phyloP scores from a whole-genome alignment of 2,113 vertebrate genomes.

The Cottus gobio region DNA sequence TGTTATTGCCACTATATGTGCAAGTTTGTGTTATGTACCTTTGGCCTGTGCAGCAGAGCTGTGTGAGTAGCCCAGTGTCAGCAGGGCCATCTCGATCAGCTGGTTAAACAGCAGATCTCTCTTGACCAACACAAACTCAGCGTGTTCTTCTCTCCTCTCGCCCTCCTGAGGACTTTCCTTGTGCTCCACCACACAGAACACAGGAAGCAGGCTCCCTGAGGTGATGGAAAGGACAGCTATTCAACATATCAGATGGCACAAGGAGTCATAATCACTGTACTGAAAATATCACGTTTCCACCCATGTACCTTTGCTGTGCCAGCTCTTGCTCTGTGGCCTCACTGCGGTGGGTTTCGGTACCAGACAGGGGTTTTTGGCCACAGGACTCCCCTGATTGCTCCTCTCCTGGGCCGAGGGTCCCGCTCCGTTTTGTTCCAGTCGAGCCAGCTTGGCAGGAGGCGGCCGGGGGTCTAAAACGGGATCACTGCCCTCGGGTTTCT shows the following conservation, averaged over 20 bases:
- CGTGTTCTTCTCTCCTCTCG: slow-evolving; percentile 93
- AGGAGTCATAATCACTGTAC: not conserved
- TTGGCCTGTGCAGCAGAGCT: slow-evolving; percentile 97
- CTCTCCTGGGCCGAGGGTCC: slow-evolving; percentile 84
- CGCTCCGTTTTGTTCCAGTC: slow-evolving; percentile 93
- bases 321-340: slow-evolving; percentile 89
- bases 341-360: slow-evolving; percentile 86
- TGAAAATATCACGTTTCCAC: slow-evolving; percentile 1
- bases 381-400: slow-evolving; percentile 91
- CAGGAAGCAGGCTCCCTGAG: slow-evolving; percentile 97
- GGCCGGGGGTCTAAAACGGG: slow-evolving; percentile 89
- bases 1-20: not conserved
- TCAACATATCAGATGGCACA: slow-evolving; percentile 10
- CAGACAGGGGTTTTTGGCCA: slow-evolving; percentile 88
- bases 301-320: slow-evolving; percentile 91
- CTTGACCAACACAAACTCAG: slow-evolving; percentile 96
- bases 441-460: slow-evolving; percentile 94
- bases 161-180: slow-evolving; percentile 90
- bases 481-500: slow-evolving; percentile 93
- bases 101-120: slow-evolving; percentile 98
- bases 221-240: slow-evolving; percentile 19
- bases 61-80: slow-evolving; percentile 96
- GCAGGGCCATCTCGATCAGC: slow-evolving; percentile 96
- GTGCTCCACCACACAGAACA: slow-evolving; percentile 98
- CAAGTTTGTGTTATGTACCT: slow-evolving; percentile 82